Evolutionary conservation across 2,113 vertebrate genomes (phyloP).

Genomic region (Gila orcuttii): DNA sequence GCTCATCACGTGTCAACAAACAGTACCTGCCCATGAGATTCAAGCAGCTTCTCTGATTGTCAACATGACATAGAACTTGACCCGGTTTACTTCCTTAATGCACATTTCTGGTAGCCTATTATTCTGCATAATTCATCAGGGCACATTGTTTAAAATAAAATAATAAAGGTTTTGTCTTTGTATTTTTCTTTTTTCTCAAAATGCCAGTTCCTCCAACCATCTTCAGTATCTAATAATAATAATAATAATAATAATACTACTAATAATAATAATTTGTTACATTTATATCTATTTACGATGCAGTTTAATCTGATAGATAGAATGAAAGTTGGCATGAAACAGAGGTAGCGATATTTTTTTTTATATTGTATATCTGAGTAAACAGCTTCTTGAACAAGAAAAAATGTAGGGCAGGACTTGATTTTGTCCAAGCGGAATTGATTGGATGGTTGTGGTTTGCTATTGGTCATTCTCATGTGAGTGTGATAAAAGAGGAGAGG

Average conservation of each 20-base stretch:
- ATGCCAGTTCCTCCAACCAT: not conserved
- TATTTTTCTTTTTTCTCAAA: not conserved
- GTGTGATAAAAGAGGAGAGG: no score
- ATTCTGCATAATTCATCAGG: conserved; percentile 11
- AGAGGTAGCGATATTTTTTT: no score
- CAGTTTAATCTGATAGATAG: not conserved
- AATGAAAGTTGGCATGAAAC: no score
- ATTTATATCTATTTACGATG: not conserved
- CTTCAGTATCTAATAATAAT: not conserved
- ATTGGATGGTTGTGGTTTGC: no score
- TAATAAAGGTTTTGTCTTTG: not conserved
- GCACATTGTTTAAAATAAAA: not conserved
- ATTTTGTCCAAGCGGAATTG: no score
- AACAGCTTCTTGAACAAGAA: no score
- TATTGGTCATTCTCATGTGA: no score
- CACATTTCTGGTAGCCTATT: not conserved
- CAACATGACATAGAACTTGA: conserved; percentile 1
- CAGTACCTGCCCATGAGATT: not conserved
- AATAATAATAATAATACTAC: no score
- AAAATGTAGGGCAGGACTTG: no score
- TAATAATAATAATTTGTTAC: no score
- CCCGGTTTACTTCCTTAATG: not conserved
- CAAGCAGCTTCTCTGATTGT: not conserved
- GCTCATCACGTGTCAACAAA: not conserved
- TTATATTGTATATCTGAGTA: no score